Percentiles rank a stretch among this genome's conserved stretches.
phyloP scores from a whole-genome alignment of 2,113 vertebrate species.

The Thalassoma bifasciatum region DNA sequence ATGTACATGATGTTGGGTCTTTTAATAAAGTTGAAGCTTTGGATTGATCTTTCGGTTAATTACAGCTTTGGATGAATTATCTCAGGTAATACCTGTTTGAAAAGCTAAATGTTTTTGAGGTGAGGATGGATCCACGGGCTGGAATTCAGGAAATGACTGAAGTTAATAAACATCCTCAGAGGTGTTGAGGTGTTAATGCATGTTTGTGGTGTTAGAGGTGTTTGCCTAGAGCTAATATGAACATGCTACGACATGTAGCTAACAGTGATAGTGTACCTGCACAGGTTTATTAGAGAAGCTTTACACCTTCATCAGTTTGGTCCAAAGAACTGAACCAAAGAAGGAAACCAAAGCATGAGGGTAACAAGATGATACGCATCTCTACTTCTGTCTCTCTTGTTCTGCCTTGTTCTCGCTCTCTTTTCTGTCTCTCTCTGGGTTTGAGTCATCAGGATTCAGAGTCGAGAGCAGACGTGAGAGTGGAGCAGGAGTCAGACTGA shows the following conservation, averaged over 20 bases:
- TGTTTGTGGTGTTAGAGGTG: constrained; percentile 27
- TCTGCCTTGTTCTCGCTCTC: too few species aligned
- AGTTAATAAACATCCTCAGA: neutral
- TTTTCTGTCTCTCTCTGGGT: neutral
- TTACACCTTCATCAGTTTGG: neutral
- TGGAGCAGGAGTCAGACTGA: constrained; percentile 39
- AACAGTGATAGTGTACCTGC: constrained; percentile 19
- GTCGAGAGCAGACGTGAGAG: constrained; percentile 35
- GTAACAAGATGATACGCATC: constrained; percentile 1
- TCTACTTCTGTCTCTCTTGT: neutral
- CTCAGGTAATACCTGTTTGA: neutral
- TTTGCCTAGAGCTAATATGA: constrained; percentile 25
- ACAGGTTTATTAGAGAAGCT: constrained; percentile 13
- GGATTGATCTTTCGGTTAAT: neutral
- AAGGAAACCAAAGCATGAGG: constrained; percentile 14
- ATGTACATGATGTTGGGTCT: neutral
- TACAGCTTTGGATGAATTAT: neutral
- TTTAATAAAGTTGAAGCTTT: neutral
- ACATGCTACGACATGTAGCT: constrained; percentile 42
- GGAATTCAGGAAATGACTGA: neutral
- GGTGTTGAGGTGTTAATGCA: neutral
- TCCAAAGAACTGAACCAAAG: neutral
- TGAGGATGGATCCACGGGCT: neutral
- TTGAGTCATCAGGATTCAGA: constrained; percentile 35
- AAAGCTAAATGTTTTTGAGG: neutral